Evolutionary conservation across 2,797 vertebrate species (phyloP), one percentile per base, ranked within the genome.

Genomic region (Sebastes nivosus): DNA sequence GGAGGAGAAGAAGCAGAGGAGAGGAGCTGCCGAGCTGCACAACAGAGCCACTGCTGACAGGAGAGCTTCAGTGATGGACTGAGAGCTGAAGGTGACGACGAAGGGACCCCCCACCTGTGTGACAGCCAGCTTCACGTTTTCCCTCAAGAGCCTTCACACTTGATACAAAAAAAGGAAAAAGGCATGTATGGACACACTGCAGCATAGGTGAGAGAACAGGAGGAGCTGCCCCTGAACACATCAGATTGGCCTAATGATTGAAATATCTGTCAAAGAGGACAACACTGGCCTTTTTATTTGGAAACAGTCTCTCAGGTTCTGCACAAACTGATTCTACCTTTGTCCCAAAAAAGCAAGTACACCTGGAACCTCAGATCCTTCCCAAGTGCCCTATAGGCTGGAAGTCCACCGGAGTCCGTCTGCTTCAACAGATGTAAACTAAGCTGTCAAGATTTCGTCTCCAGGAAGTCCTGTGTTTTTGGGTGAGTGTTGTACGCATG

Each of bases 291-390:
- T 85, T 91, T 72, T 52, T 18, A 70, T 79, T 72, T 84, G 90
- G 84, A 91, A 77, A 78, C 67, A 69, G 14, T 83, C 77, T 90
- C 91, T 93, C 90, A 94, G 91, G 92, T 92, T 92, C 75, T 87
- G 85, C 86, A 89, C 84, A 90, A 91, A 92, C 91, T 92, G 91
- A 90, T 79, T 89, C 87, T 89, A 88, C 89, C 89, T 88, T 89
- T 79, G 82, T 71, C 80, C 84, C 74, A 54, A 77, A 86, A 7
- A 81, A 87, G 82, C 69, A 85, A 90, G 79, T 68, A 79, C 71
- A 79, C 81, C 81, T 82, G 88, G 87, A 90, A 88, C 86, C 87
- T 89, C 88, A 89, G 74, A 63, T 71, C 77, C 83, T 77, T 67
- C 83, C 76, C 50, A 93, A 92, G 91, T 92, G 92, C 92, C 90